Percentiles rank a stretch among this genome's conserved stretches.
Evolutionary conservation across 2,113 vertebrate species (phyloP).

Genomic region (Opisthocomus hoazin): DNA sequence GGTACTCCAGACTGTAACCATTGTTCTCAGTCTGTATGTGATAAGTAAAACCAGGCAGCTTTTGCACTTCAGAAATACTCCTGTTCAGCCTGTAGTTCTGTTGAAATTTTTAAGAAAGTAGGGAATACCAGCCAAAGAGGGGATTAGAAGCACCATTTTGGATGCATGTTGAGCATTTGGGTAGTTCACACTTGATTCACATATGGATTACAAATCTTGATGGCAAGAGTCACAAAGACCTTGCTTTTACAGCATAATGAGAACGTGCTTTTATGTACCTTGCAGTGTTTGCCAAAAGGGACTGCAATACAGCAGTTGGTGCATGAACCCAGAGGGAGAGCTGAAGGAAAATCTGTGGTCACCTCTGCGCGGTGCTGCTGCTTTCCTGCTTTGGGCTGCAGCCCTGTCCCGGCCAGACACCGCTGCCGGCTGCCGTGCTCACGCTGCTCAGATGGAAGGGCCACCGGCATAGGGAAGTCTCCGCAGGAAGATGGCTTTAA

Average conservation of each 20-base stretch:
- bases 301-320: neutral
- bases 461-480: fast-evolving
- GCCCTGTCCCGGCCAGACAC: neutral
- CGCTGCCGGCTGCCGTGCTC: neutral
- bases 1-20: constrained; percentile 7
- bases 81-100: constrained; percentile 31
- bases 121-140: neutral
- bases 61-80: neutral
- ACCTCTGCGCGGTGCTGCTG: fast-evolving
- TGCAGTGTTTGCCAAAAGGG: neutral
- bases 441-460: neutral
- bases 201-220: neutral
- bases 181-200: neutral
- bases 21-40: constrained; percentile 40
- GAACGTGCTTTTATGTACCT: neutral
- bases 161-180: neutral
- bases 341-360: neutral
- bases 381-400: neutral
- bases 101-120: neutral
- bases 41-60: constrained; percentile 49
- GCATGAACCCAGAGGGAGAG: neutral
- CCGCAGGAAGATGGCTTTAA: neutral
- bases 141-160: neutral
- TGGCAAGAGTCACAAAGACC: neutral
- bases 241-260: neutral